These are phyloP conservation scores for Gymnothorax reevesii DNA, from an alignment of 2,797 vertebrate species.

Conservation along the genomic window DNA sequence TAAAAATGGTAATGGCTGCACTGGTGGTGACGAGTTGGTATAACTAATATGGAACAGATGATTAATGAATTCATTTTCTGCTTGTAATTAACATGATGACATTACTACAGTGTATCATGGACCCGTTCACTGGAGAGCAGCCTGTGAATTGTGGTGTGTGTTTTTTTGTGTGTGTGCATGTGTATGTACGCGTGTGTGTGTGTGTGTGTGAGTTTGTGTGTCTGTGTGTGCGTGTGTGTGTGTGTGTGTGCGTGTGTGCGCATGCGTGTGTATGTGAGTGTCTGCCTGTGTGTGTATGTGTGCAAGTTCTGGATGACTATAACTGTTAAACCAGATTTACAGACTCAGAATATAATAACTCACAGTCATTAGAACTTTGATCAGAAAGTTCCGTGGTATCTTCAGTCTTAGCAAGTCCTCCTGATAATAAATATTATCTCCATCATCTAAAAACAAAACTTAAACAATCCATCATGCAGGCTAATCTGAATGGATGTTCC, in stretches of 20 bases:
- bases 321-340: not conserved
- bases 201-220: too few relatives aligned
- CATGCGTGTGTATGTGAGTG: too few relatives aligned
- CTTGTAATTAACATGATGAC: slow-evolving; percentile 2
- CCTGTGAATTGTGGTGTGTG: too few relatives aligned
- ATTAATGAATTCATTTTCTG: not conserved
- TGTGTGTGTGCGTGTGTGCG: not conserved
- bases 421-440: not conserved
- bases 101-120: too few relatives aligned
- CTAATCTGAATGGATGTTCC: not conserved
- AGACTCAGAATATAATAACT: not conserved
- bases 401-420: not conserved
- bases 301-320: not conserved
- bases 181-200: too few relatives aligned
- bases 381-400: not conserved
- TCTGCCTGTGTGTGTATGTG: too few relatives aligned
- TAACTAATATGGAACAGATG: not conserved
- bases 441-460: not conserved
- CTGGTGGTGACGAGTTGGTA: not conserved
- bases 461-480: not conserved
- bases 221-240: not conserved
- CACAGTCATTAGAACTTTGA: not conserved
- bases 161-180: not conserved
- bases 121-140: too few relatives aligned
- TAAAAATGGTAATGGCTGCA: not conserved